Conservation (phyloP, 2,888 invertebrate species). For the Mythimna lalbum region DNA sequence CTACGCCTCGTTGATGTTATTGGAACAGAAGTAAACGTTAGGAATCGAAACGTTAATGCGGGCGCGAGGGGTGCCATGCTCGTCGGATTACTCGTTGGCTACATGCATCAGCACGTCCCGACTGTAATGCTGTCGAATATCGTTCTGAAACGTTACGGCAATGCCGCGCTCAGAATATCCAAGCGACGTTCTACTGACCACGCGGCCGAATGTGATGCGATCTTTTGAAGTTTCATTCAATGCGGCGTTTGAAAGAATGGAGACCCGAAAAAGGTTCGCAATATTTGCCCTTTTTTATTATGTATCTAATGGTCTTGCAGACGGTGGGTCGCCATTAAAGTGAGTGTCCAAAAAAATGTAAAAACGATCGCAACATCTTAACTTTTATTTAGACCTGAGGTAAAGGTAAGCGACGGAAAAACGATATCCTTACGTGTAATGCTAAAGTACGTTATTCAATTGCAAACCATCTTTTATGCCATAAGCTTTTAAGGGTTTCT, state of each 20-base stretch:
- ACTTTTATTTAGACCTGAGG: conserved; percentile 8
- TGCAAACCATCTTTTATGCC: neutral
- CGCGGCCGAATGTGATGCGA: conserved; percentile 54
- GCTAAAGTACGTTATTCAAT: neutral
- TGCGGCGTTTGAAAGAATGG: conserved; percentile 50
- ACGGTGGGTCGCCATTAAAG: conserved; percentile 20
- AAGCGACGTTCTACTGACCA: conserved; percentile 60
- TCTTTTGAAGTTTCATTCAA: conserved; percentile 51
- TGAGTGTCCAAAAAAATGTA: neutral
- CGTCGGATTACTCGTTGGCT: conserved; percentile 67
- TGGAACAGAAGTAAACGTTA: conserved; percentile 58
- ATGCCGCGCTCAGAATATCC: conserved; percentile 69
- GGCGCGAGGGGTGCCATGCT: conserved; percentile 49
- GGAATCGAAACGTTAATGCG: conserved; percentile 57
- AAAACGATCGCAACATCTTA: conserved; percentile 17
- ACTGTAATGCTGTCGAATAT: conserved; percentile 80
- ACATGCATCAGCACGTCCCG: conserved; percentile 83
- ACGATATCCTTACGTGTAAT: conserved; percentile 1
- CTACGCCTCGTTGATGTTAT: conserved; percentile 53
- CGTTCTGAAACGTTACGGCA: conserved; percentile 73
- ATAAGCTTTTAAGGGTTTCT: neutral
- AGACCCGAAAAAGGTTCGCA: conserved; percentile 41
- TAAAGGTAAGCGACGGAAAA: neutral
- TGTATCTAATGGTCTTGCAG: conserved; percentile 38
- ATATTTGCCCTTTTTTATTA: conserved; percentile 47